Conservation (phyloP, 2,113 vertebrate genomes). For the Otocyon megalotis region DNA sequence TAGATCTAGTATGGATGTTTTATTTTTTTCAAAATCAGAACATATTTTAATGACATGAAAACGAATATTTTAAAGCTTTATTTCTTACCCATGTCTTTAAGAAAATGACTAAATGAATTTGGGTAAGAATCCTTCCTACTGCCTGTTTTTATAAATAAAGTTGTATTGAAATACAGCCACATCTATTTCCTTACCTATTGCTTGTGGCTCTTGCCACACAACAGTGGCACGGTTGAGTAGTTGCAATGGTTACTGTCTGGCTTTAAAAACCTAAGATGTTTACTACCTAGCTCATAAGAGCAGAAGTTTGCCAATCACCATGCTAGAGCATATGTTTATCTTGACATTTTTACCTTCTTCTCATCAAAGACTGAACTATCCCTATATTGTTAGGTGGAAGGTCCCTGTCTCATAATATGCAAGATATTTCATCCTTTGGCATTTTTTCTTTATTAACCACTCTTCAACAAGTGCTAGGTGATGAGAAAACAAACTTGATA, state of each 20-base stretch:
- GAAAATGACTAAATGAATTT: neutral
- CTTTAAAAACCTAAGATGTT: neutral
- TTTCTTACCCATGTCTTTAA: constrained; percentile 4
- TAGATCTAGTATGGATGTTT: neutral
- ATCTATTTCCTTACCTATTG: neutral
- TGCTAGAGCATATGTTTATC: neutral
- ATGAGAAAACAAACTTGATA: neutral
- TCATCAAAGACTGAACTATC: neutral
- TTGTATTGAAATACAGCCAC: neutral
- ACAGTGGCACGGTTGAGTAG: neutral
- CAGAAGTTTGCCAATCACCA: neutral
- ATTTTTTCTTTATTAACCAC: neutral
- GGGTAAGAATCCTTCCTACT: neutral
- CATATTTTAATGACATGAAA: neutral
- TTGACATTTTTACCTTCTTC: neutral
- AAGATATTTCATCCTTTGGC: neutral
- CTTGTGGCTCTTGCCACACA: neutral
- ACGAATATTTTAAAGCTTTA: neutral
- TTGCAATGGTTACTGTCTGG: neutral
- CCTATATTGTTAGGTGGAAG: neutral
- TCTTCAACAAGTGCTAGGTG: neutral
- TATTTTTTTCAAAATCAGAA: neutral
- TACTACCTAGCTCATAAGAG: neutral
- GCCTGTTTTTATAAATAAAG: neutral
- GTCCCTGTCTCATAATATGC: neutral